phyloP scores from a whole-genome alignment of 1,140 invertebrate species.

The Zaprionus vittiger region DNA sequence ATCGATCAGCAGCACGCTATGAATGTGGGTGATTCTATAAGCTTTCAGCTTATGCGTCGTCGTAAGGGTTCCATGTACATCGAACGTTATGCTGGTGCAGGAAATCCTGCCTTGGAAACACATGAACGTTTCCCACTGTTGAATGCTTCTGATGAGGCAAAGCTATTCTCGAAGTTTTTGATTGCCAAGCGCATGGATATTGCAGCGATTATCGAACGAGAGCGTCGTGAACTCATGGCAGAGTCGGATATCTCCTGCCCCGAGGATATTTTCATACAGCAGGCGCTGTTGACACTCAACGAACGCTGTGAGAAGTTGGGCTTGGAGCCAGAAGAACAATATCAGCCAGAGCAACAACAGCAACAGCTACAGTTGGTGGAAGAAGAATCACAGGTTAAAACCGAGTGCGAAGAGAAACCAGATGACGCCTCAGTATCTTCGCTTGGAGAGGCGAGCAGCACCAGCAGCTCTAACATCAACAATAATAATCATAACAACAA shows the following conservation, averaged over 20 bases:
- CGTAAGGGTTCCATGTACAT: slow-evolving; percentile 91
- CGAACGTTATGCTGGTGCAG: slow-evolving; percentile 85
- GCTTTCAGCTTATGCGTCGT: slow-evolving; percentile 94
- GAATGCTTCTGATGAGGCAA: slow-evolving; percentile 84
- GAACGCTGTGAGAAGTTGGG: slow-evolving; percentile 62
- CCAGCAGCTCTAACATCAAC: slow-evolving; percentile 46
- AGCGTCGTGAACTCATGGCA: slow-evolving; percentile 89
- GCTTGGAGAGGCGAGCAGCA: slow-evolving; percentile 45
- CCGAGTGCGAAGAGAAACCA: slow-evolving; percentile 47
- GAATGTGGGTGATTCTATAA: slow-evolving; percentile 90
- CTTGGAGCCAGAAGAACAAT: slow-evolving; percentile 40
- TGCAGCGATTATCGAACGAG: slow-evolving; percentile 89
- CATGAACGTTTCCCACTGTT: slow-evolving; percentile 61
- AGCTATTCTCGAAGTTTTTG: slow-evolving; percentile 91
- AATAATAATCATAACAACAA: slow-evolving; percentile 63
- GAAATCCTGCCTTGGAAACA: slow-evolving; percentile 18
- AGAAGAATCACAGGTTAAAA: slow-evolving; percentile 16
- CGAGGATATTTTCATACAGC: slow-evolving; percentile 93
- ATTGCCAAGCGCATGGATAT: slow-evolving; percentile 88
- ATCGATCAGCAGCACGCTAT: slow-evolving; percentile 84
- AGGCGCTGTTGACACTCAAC: slow-evolving; percentile 89
- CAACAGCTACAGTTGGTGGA: slow-evolving; percentile 24
- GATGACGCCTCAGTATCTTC: slow-evolving; percentile 65
- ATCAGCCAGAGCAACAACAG: not conserved
- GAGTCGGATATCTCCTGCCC: slow-evolving; percentile 89